Percentiles rank a stretch among this genome's conserved stretches.
Evolutionary conservation across 2,113 vertebrate genomes (phyloP).

Genomic region (Telmatochromis sp.): DNA sequence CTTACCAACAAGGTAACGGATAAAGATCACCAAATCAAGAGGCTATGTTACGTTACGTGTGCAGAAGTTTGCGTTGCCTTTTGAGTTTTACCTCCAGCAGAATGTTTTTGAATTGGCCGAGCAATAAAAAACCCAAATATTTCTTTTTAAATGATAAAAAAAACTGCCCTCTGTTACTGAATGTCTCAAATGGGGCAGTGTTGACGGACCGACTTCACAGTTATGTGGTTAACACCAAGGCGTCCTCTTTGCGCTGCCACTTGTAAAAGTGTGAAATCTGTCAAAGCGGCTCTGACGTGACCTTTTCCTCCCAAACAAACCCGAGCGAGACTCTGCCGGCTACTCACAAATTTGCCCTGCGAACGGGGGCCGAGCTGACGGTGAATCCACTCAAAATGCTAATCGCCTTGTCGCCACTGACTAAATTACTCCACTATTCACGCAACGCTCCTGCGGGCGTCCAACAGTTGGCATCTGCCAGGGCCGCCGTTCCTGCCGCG

Average conservation of each 20-base stretch:
- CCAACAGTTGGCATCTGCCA: conserved; percentile 1
- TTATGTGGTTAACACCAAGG: background rate
- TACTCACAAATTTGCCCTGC: background rate
- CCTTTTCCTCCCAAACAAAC: background rate
- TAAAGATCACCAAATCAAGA: background rate
- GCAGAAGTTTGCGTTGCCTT: accelerated
- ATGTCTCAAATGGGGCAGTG: background rate
- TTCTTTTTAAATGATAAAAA: background rate
- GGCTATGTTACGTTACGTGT: background rate
- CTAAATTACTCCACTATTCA: conserved; percentile 30
- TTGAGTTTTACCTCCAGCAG: background rate
- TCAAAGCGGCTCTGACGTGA: background rate
- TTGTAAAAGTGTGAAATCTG: background rate
- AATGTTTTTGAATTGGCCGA: background rate
- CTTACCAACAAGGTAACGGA: accelerated
- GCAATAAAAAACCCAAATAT: background rate
- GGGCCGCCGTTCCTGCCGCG: conserved; percentile 36
- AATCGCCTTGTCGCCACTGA: conserved; percentile 3
- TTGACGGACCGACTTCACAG: background rate
- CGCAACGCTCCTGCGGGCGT: background rate
- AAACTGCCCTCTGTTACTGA: background rate
- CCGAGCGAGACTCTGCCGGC: background rate
- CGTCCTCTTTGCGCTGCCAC: background rate
- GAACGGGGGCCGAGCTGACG: background rate
- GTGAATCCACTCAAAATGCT: conserved; percentile 36